phyloP scores from a whole-genome alignment of 1,140 invertebrate genomes.

The Drosophila azteca region DNA sequence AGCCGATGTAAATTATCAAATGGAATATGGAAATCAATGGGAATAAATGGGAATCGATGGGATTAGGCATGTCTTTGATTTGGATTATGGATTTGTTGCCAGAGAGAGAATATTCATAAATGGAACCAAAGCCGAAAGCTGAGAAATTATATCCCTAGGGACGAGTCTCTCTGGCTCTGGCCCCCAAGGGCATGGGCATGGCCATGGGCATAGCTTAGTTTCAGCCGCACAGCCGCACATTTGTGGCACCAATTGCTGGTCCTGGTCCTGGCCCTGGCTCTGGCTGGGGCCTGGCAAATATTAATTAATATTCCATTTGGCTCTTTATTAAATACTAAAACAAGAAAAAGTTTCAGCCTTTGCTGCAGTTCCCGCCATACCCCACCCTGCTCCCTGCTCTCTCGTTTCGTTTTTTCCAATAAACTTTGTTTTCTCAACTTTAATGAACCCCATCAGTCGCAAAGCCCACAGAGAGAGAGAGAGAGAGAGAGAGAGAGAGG shows the following conservation, averaged over 20 bases:
- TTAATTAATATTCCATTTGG: slow-evolving; percentile 57
- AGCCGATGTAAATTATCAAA: not conserved
- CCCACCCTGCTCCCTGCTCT: not conserved
- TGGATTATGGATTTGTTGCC: too few relatives aligned
- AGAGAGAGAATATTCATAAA: too few relatives aligned
- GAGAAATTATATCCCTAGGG: too few relatives aligned
- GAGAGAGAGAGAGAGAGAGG: too few relatives aligned
- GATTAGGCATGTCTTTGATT: slow-evolving; percentile 2
- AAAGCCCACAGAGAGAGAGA: too few relatives aligned
- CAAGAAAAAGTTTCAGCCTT: slow-evolving; percentile 28
- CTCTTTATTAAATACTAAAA: slow-evolving; percentile 42
- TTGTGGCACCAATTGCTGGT: not conserved
- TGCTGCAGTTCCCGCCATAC: slow-evolving; percentile 8
- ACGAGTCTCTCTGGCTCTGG: too few relatives aligned
- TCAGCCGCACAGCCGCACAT: slow-evolving; percentile 1
- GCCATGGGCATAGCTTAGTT: too few relatives aligned
- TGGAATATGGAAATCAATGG: not conserved
- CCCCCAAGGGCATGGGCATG: too few relatives aligned
- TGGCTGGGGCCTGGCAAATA: slow-evolving; percentile 37
- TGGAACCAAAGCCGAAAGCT: too few relatives aligned
- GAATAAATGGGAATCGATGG: not conserved
- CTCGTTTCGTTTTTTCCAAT: slow-evolving; percentile 8
- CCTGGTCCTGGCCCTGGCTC: slow-evolving; percentile 3
- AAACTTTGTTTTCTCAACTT: slow-evolving; percentile 61
- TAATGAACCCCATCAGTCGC: slow-evolving; percentile 42